A percentile compares a stretch with the other conserved stretches of the same genome.
Conservation (phyloP, 2,113 vertebrate genomes). For the Tamias sibiricus region DNA sequence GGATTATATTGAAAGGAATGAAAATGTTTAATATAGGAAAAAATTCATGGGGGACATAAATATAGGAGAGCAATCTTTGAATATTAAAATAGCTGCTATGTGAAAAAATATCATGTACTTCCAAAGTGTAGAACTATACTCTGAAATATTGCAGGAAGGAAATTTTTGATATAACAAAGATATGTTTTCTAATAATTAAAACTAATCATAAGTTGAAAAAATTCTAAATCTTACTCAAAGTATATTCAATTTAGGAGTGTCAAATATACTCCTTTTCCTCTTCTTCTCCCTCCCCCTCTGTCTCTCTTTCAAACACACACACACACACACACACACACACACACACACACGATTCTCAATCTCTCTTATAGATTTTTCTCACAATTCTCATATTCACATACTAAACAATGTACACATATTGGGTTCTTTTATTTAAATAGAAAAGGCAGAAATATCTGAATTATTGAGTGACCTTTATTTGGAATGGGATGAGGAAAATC, state of each 20-base stretch:
- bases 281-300: background rate
- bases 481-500: background rate
- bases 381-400: background rate
- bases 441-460: background rate
- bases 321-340: background rate
- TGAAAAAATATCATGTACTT: background rate
- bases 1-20: background rate
- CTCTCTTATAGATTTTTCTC: background rate
- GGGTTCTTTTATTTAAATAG: background rate
- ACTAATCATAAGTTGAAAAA: background rate
- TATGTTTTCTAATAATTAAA: background rate
- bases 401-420: background rate
- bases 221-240: background rate
- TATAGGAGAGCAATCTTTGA: background rate
- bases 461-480: background rate
- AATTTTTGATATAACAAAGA: background rate
- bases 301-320: background rate
- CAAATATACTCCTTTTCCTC: background rate
- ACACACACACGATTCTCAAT: background rate
- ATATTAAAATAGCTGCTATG: background rate
- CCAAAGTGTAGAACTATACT: background rate
- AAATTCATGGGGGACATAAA: rapidly evolving
- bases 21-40: background rate
- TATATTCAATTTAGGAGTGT: background rate
- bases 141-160: background rate